A percentile compares a stretch with the other conserved stretches of the same genome.
Evolutionary conservation across 1,140 invertebrate species (phyloP).

Genomic region (Oedothorax gibbosus): DNA sequence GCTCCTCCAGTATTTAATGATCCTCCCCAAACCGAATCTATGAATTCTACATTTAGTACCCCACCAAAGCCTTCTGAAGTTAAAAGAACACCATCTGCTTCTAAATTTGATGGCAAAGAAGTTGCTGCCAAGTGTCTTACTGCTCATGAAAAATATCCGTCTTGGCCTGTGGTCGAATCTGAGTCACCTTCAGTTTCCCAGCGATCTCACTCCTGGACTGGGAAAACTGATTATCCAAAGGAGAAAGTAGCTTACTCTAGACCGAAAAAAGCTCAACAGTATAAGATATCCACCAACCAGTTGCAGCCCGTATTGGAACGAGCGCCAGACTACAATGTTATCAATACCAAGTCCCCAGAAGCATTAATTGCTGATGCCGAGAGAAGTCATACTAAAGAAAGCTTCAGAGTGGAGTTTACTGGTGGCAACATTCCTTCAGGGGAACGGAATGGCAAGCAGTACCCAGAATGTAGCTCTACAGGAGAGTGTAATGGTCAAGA

Average conservation of each 20-base stretch:
- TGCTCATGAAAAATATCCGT: constrained; percentile 82
- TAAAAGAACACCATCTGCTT: background rate
- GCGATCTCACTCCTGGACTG: constrained; percentile 80
- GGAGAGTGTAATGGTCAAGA: constrained; percentile 23
- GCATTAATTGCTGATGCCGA: background rate
- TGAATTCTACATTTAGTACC: background rate
- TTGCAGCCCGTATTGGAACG: constrained; percentile 64
- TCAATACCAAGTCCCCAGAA: constrained; percentile 25
- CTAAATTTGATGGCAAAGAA: constrained; percentile 29
- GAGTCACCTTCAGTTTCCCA: constrained; percentile 62
- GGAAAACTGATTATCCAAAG: constrained; percentile 80
- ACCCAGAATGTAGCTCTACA: background rate
- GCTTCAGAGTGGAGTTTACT: background rate
- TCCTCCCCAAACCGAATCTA: background rate
- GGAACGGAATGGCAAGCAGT: background rate
- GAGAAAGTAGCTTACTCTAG: constrained; percentile 78
- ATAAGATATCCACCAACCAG: constrained; percentile 76
- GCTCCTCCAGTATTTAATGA: background rate
- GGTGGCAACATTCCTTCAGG: no score
- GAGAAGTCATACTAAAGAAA: background rate
- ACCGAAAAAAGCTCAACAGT: constrained; percentile 74
- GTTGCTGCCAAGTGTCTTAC: constrained; percentile 31
- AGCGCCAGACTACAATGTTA: constrained; percentile 7
- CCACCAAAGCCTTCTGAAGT: background rate
- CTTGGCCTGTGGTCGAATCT: constrained; percentile 75